Evolutionary conservation across 2,888 invertebrate species (phyloP).

Genomic region (Drosophila rubida): DNA sequence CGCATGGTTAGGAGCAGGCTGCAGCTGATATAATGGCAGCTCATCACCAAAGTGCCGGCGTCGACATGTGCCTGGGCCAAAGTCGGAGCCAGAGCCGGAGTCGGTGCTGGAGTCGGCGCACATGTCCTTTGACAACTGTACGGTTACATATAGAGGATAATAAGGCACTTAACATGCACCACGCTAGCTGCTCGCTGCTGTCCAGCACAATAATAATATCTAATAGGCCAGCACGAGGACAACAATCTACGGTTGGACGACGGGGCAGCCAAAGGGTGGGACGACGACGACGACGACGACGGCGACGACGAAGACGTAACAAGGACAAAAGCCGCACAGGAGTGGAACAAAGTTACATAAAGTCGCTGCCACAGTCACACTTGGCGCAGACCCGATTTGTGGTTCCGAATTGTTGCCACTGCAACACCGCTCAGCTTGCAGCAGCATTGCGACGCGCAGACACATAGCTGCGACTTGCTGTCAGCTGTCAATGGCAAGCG

Average conservation of each 20-base stretch:
- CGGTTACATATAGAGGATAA: neutral
- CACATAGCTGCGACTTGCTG: neutral
- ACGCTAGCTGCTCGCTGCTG: neutral
- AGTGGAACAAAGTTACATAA: neutral
- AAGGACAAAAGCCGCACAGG: constrained; percentile 1
- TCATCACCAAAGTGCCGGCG: neutral
- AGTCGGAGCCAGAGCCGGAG: no score
- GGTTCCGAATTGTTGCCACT: neutral
- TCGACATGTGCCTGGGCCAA: no score
- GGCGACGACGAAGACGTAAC: neutral
- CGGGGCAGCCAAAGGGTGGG: neutral
- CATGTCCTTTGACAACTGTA: neutral
- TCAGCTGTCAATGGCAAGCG: neutral
- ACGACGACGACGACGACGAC: neutral
- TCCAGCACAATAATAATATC: neutral
- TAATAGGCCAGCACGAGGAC: constrained; percentile 13
- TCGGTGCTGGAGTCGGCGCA: no score
- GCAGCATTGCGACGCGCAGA: neutral
- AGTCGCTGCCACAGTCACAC: neutral
- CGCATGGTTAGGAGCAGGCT: neutral
- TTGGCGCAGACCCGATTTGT: neutral
- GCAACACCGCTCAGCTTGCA: neutral
- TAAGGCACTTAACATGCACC: constrained; percentile 1
- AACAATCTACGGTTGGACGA: neutral
- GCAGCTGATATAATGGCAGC: neutral